A percentile compares a stretch with the other conserved stretches of the same genome.
Conservation (phyloP, 2,113 vertebrate species). For the Tylochromis polylepis region DNA sequence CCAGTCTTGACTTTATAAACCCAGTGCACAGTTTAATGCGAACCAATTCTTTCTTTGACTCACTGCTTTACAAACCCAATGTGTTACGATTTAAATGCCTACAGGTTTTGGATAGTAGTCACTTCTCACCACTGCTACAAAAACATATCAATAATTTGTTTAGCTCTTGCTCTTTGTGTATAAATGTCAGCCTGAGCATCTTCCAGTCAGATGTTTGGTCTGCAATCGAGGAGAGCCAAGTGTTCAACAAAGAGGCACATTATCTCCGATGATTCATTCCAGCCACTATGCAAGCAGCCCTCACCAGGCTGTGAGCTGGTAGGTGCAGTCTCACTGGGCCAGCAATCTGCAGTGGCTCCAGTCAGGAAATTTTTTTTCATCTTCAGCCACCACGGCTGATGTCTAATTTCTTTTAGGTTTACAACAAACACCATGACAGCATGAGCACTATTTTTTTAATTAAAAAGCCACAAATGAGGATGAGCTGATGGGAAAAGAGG, state of each 20-base stretch:
- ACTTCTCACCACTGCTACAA: not conserved
- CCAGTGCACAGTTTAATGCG: not conserved
- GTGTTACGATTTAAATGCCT: not conserved
- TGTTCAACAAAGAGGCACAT: conserved; percentile 60
- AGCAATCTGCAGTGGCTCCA: conserved; percentile 34
- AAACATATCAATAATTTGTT: conserved; percentile 8
- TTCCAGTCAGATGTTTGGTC: conserved; percentile 59
- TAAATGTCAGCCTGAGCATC: conserved; percentile 34
- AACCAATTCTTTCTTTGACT: not conserved
- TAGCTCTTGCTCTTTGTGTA: conserved; percentile 23
- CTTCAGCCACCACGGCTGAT: not conserved
- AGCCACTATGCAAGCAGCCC: conserved; percentile 31
- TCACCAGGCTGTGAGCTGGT: conserved; percentile 36
- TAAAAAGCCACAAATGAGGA: not conserved
- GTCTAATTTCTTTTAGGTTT: conserved; percentile 14
- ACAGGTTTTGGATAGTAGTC: not conserved
- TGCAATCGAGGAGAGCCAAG: conserved; percentile 38
- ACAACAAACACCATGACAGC: not conserved
- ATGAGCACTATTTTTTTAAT: not conserved
- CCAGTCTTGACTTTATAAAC: conserved; percentile 4
- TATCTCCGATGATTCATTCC: conserved; percentile 54
- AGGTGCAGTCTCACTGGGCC: not conserved
- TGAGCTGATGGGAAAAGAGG: not conserved
- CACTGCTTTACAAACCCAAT: not conserved
- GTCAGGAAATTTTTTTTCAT: conserved; percentile 40